Conservation (phyloP, 2,888 invertebrate genomes). For the Melanargia galathea region DNA sequence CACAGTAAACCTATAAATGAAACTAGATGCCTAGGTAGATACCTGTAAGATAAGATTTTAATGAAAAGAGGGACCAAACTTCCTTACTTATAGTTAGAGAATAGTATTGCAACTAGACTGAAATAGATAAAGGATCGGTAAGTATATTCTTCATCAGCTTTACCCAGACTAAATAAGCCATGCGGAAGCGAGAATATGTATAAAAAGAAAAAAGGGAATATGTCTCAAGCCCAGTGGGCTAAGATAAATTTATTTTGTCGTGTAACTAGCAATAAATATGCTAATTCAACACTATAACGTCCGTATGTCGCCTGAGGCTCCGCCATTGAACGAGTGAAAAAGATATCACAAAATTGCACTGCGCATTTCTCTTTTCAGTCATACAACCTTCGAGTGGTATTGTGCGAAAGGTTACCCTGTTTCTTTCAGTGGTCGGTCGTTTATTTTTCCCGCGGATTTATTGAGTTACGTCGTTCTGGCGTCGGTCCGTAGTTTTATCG, state of each 20-base stretch:
- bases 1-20: too few species aligned
- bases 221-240: constrained; percentile 66
- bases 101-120: too few species aligned
- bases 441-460: constrained; percentile 63
- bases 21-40: too few species aligned
- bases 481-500: constrained; percentile 74
- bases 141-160: constrained; percentile 36
- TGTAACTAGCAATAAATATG: constrained; percentile 81
- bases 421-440: constrained; percentile 67
- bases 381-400: constrained; percentile 63
- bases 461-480: constrained; percentile 70
- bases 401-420: constrained; percentile 70
- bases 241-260: constrained; percentile 77
- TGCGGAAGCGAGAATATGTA: constrained; percentile 58
- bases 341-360: constrained; percentile 81
- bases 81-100: too few species aligned
- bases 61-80: too few species aligned
- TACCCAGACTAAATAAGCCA: constrained; percentile 45
- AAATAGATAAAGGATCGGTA: not conserved
- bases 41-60: too few species aligned
- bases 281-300: constrained; percentile 79
- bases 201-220: constrained; percentile 57
- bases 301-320: constrained; percentile 77
- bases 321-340: constrained; percentile 78
- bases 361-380: constrained; percentile 80